A percentile compares a stretch with the other conserved stretches of the same genome.
Evolutionary conservation across 2,888 invertebrate genomes (phyloP).

Genomic region (Athalia rosae): DNA sequence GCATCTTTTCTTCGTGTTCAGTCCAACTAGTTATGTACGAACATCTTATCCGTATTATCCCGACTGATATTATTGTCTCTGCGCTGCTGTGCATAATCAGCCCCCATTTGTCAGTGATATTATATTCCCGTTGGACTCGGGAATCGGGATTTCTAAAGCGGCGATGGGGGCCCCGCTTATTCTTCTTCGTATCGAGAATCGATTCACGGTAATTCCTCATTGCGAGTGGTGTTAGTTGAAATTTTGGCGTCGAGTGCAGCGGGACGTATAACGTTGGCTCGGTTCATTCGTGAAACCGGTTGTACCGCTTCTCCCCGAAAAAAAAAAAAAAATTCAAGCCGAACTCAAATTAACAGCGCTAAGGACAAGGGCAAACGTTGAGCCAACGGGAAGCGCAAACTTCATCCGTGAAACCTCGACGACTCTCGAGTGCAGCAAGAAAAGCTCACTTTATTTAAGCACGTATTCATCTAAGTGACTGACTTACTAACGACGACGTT

Average conservation of each 20-base stretch:
- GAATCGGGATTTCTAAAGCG: too few relatives aligned
- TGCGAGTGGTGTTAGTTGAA: background rate
- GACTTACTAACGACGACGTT: too few relatives aligned
- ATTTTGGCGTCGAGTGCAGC: constrained; percentile 12
- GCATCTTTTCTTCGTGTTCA: background rate
- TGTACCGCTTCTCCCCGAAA: constrained; percentile 22
- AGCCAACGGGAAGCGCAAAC: constrained; percentile 3
- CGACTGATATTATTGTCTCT: too few relatives aligned
- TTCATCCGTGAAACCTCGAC: background rate
- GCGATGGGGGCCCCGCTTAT: background rate
- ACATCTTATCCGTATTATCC: too few relatives aligned
- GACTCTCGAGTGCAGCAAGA: too few relatives aligned
- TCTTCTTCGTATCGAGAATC: background rate
- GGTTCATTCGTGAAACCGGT: constrained; percentile 29
- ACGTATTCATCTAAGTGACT: too few relatives aligned
- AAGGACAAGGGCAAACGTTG: constrained; percentile 28
- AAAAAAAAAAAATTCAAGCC: constrained; percentile 19
- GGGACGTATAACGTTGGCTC: background rate
- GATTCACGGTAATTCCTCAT: background rate
- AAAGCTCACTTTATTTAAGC: too few relatives aligned
- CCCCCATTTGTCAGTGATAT: too few relatives aligned
- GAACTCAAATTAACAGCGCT: constrained; percentile 26
- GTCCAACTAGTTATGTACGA: background rate
- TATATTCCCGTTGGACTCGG: too few relatives aligned
- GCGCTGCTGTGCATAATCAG: too few relatives aligned